These are phyloP conservation scores for Neosilurus mollespiculum DNA, from an alignment of 2,797 vertebrate species.

Conservation along the genomic window DNA sequence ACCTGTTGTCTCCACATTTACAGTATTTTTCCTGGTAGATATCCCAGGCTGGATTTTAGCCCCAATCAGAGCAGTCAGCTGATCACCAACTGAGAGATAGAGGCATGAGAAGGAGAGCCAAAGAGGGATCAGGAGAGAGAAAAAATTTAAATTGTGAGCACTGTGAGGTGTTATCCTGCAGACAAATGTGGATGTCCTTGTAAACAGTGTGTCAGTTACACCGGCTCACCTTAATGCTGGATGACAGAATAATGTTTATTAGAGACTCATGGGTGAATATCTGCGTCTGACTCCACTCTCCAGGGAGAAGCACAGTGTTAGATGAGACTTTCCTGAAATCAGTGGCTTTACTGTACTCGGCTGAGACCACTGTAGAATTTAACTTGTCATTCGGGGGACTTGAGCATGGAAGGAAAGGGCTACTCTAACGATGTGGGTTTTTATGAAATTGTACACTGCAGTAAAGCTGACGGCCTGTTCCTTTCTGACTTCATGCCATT, in stretches of 20 bases:
- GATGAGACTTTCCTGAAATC: conserved; percentile 40
- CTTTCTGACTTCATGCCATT: conserved; percentile 8
- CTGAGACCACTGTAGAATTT: conserved; percentile 28
- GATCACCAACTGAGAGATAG: conserved; percentile 68
- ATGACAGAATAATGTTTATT: conserved; percentile 52
- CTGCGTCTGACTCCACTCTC: conserved; percentile 34
- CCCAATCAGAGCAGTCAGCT: conserved; percentile 69
- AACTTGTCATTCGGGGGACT: conserved; percentile 30
- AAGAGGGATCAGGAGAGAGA: conserved; percentile 48
- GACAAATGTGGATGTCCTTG: conserved; percentile 72
- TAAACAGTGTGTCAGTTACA: conserved; percentile 68
- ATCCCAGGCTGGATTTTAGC: conserved; percentile 68
- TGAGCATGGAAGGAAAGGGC: conserved; percentile 35
- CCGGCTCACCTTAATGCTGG: conserved; percentile 61
- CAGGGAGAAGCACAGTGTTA: conserved; percentile 31
- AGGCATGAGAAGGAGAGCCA: conserved; percentile 21
- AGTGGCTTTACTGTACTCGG: conserved; percentile 22
- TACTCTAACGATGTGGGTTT: conserved; percentile 35
- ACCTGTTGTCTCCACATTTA: conserved; percentile 73
- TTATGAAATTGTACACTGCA: conserved; percentile 34
- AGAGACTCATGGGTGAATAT: conserved; percentile 33
- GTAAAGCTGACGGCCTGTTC: conserved; percentile 36
- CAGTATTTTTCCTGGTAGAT: conserved; percentile 66
- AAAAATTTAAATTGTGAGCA: conserved; percentile 62
- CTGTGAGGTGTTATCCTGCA: conserved; percentile 71